These are phyloP conservation scores for Drusus annulatus DNA, from an alignment of 1,140 invertebrate genomes.

Conservation along the genomic window DNA sequence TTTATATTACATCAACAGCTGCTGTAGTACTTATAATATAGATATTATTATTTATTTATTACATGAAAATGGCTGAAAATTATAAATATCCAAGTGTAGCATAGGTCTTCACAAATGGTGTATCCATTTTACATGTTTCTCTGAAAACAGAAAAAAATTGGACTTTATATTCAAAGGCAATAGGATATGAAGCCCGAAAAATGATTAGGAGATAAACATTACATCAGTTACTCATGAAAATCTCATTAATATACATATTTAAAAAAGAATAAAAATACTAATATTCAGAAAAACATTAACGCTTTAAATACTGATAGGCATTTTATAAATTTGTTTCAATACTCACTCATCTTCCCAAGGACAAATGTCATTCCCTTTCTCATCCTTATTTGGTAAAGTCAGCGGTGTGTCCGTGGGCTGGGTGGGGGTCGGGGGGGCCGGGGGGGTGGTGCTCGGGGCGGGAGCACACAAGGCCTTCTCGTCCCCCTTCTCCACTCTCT, in stretches of 20 bases:
- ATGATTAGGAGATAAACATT: no score
- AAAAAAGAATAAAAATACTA: no score
- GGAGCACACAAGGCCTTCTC: conserved; percentile 62
- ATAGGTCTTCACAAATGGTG: conserved; percentile 92
- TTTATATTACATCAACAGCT: conserved; percentile 1
- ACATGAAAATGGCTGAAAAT: conserved; percentile 62
- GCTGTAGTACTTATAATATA: not conserved
- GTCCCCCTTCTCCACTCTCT: conserved; percentile 62
- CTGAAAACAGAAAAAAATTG: conserved; percentile 70
- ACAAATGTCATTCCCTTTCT: conserved; percentile 84
- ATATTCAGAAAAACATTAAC: no score
- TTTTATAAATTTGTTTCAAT: conserved; percentile 61
- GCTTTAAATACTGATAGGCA: no score
- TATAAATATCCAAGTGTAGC: conserved; percentile 91
- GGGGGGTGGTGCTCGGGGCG: conserved; percentile 58
- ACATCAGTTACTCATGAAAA: no score
- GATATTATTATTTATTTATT: conserved; percentile 8
- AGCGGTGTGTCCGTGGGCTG: conserved; percentile 61
- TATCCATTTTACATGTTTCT: conserved; percentile 86
- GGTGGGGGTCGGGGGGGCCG: not conserved
- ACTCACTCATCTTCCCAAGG: conserved; percentile 94
- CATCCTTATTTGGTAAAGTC: conserved; percentile 67
- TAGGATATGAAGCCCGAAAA: no score
- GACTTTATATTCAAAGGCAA: no score
- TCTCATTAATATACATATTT: no score